A percentile compares a stretch with the other conserved stretches of the same genome.
These are phyloP conservation scores for Gobiocypris rarus DNA, from an alignment of 2,113 vertebrate species.

Conservation along the genomic window DNA sequence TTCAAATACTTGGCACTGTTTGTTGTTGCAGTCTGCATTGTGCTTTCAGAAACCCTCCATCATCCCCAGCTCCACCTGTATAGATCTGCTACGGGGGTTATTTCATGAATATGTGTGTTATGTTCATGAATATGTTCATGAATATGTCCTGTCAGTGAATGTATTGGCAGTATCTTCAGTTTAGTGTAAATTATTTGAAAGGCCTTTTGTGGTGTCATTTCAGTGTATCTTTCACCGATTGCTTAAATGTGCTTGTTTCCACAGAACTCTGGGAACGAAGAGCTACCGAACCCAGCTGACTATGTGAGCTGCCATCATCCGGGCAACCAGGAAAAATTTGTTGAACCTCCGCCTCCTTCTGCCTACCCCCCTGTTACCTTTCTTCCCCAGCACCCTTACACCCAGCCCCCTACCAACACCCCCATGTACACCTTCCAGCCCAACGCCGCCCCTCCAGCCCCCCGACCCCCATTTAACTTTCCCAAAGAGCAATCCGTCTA, in stretches of 20 bases:
- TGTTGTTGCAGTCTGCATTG: no score
- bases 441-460: slow-evolving; percentile 74
- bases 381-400: slow-evolving; percentile 78
- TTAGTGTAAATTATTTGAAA: background rate
- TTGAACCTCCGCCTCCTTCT: slow-evolving; percentile 73
- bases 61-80: no score
- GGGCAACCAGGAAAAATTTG: slow-evolving; percentile 71
- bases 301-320: slow-evolving; percentile 80
- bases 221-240: background rate
- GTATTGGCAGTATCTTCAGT: background rate
- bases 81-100: no score
- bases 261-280: slow-evolving; percentile 83
- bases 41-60: no score
- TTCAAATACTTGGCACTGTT: no score
- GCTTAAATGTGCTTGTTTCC: slow-evolving; percentile 58
- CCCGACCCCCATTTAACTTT: slow-evolving; percentile 78
- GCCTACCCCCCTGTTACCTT: slow-evolving; percentile 75
- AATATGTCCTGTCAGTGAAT: no score
- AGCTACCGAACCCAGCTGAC: slow-evolving; percentile 79
- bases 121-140: no score
- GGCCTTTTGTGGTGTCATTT: background rate
- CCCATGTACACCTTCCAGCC: slow-evolving; percentile 80
- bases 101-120: no score
- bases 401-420: slow-evolving; percentile 68
- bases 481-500: slow-evolving; percentile 87